Evolutionary conservation across 2,113 vertebrate genomes (phyloP).

Genomic region (Salvelinus namaycush): DNA sequence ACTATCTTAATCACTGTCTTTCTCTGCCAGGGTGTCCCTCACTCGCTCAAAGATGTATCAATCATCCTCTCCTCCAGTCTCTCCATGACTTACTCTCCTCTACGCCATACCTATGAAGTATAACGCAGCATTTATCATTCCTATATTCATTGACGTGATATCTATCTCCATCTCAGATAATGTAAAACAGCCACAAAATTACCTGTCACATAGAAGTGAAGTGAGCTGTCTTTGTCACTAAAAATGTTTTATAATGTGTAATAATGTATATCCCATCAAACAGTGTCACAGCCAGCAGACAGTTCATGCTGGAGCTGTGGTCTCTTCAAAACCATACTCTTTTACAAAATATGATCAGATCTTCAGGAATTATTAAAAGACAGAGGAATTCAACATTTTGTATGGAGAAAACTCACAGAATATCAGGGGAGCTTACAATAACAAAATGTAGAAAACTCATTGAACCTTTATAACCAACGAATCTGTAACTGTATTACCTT

Average conservation of each 20-base stretch:
- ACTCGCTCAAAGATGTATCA: background rate
- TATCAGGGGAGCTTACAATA: too few species aligned
- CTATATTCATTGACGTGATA: background rate
- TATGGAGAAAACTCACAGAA: too few species aligned
- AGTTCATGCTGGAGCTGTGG: background rate
- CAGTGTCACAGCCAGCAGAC: background rate
- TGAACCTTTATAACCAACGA: too few species aligned
- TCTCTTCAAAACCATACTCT: background rate
- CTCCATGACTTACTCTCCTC: background rate
- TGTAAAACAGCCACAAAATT: background rate
- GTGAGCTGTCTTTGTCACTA: background rate
- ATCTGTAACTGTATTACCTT: too few species aligned
- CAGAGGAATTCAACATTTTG: too few species aligned
- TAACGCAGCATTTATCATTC: background rate
- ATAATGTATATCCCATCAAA: background rate
- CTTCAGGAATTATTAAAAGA: background rate
- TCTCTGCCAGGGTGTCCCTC: background rate
- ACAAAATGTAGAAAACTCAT: too few species aligned
- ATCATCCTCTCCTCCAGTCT: background rate
- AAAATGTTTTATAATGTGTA: background rate
- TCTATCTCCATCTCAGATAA: background rate
- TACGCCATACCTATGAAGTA: background rate
- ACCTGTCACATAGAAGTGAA: background rate
- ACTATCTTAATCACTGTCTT: constrained; percentile 14
- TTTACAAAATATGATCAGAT: background rate